Evolutionary conservation across 2,888 invertebrate genomes (phyloP), one percentile per base, ranked within the genome.

Genomic region (Phytoseiulus persimilis): DNA sequence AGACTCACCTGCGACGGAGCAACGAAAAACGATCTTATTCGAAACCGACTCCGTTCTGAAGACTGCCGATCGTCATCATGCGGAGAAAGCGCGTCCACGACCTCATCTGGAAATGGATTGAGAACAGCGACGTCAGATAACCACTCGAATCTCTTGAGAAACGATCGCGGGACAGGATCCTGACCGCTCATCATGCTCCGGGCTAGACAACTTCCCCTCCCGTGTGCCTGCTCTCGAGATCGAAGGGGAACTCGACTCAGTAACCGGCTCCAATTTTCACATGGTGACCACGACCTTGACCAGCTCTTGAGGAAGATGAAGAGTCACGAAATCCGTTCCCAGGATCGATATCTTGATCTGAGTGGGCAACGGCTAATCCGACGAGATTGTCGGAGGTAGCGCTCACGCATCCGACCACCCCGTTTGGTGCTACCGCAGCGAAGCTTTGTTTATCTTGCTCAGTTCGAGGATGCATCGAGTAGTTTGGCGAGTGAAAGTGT

Each of bases 281-380:
- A 65, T 65, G 65, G 65, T 65, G 65, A 65, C 65, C 65, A 65
- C 65, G 65, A 65, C 65, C 65, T 65, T 65, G 65, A 65, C 65
- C 65, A 65, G 65, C 65, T 65, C 65, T 65, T 23, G 65, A 65
- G 2, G 65, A 28, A 46, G 46, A 46, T 46, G 46, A 46, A 65
- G 65, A 65, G 65, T 65, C 65, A 65, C 65, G 65, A 65, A 65
- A 65, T 65, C 65, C 65, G 65, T 65, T 65, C 65, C 65, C 65
- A 65, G 65, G 65, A 65, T 65, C 65, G 65, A 65, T 65, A 65
- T 65, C 65, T 65, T 65, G 28, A 65, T 65, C 65, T 65, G 65
- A 28, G 28, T 65, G 39, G 39, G 39, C 39, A 39, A 9, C 39
- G 65, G 65, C 65, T 65, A 65, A 65, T 65, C 65, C 65, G 6